Evolutionary conservation across 2,797 vertebrate species (phyloP), one percentile per base, ranked within the genome.

Genomic region (Syndactyla subalaris): DNA sequence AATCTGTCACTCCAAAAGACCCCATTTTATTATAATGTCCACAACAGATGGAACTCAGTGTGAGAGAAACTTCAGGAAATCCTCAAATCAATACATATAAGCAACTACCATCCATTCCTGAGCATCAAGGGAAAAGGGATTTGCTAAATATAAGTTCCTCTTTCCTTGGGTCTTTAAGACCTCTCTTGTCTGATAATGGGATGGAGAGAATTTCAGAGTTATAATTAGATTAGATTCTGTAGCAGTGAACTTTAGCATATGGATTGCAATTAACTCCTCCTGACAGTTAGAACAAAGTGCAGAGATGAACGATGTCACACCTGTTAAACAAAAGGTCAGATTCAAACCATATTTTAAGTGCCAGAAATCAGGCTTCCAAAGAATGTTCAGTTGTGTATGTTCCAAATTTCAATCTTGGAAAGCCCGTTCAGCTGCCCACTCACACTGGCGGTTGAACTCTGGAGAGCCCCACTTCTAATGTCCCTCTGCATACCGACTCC

Each of bases 221-320:
- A 67, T 81, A 96, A 96, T 95, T 96, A 77, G 72, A 80, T 94
- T 97, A 92, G 66, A 72, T 94, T 85, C 80, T 66, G 22, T 74
- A 78, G 66, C 85, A 87, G 45, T 88, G 77, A 96, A 96, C 82
- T 89, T 95, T 43, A 88, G 30, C 92, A 76, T 71, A 94, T 80
- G 75, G 54, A 78, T 81, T 87, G 62, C 68, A 89, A 85, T 95
- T 94, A 95, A 74, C 46, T 82, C 39, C 43, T 75, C 16, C 45
- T 92, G 92, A 81, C 84, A 93, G 77, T n/a, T 75, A 68, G 84
- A 96, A 94, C 61, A 85, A 95, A 94, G 72, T 8, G 2, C 54
- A 66, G 45, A 89, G 62, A 90, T 32, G 38, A 96, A 92, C 0
- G 6, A 95, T 94, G 71, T 85, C 86, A 73, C 83, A 85, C 65